phyloP scores from a whole-genome alignment of 2,113 vertebrate species.

The Ornithorhynchus anatinus region DNA sequence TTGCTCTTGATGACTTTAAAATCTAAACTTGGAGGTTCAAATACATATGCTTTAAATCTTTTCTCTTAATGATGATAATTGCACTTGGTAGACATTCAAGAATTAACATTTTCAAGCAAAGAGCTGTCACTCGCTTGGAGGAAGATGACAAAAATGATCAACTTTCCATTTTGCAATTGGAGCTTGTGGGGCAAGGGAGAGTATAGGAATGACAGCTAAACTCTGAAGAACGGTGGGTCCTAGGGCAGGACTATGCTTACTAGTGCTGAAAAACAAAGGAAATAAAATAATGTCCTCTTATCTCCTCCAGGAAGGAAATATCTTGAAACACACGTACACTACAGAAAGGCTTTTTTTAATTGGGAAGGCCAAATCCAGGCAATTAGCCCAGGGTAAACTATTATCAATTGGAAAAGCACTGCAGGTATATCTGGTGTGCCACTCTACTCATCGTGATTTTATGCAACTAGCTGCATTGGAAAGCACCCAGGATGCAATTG shows the following conservation, averaged over 20 bases:
- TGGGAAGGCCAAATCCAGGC: background rate
- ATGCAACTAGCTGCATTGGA: background rate
- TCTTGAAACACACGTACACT: too few species aligned
- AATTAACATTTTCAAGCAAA: background rate
- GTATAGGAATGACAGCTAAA: background rate
- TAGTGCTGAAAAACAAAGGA: background rate
- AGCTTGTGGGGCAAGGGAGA: background rate
- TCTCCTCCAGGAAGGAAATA: too few species aligned
- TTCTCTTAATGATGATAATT: background rate
- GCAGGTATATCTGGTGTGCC: background rate
- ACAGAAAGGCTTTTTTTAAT: too few species aligned
- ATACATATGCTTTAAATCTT: background rate
- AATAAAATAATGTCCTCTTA: too few species aligned
- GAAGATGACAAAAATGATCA: background rate
- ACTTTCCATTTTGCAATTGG: background rate
- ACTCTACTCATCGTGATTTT: background rate
- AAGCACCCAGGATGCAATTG: background rate
- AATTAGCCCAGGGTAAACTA: background rate
- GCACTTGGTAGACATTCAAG: background rate
- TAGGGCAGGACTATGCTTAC: too few species aligned
- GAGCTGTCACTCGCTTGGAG: too few species aligned
- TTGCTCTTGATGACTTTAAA: background rate
- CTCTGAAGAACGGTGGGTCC: background rate
- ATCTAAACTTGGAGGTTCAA: background rate
- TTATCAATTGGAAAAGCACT: background rate